Conservation (phyloP, 2,888 invertebrate genomes). For the Leptinotarsa juncta region DNA sequence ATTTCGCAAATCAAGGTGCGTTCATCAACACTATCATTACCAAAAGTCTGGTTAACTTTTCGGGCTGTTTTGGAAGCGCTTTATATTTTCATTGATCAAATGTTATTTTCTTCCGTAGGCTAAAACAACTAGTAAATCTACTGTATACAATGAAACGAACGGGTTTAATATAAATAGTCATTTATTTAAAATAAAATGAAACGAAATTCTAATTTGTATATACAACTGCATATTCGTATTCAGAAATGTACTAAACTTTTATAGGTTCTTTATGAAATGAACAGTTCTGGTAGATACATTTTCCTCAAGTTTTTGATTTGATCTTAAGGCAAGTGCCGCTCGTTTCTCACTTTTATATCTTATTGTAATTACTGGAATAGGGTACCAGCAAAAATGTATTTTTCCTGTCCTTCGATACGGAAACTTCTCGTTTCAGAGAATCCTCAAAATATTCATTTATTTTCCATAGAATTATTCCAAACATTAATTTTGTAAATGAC, state of each 20-base stretch:
- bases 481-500: constrained; percentile 49
- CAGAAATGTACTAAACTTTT: not conserved
- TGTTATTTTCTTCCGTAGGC: too few species aligned
- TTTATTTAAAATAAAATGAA: not conserved
- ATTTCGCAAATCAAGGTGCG: too few species aligned
- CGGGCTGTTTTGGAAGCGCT: too few species aligned
- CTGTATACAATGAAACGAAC: too few species aligned
- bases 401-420: not conserved
- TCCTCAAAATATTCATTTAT: not conserved
- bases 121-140: too few species aligned
- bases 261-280: not conserved
- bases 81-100: too few species aligned
- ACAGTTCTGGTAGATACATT: not conserved
- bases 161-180: not conserved
- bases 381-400: not conserved
- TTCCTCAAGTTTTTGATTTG: too few species aligned
- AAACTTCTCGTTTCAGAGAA: not conserved
- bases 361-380: too few species aligned
- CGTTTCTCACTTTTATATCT: too few species aligned
- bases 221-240: not conserved
- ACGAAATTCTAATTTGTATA: not conserved
- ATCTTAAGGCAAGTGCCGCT: too few species aligned
- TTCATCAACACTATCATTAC: too few species aligned
- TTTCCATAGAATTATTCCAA: not conserved
- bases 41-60: too few species aligned